Evolutionary conservation across 2,113 vertebrate genomes (phyloP), one percentile per base, ranked within the genome.

Genomic region (Neodon shergylaensis): DNA sequence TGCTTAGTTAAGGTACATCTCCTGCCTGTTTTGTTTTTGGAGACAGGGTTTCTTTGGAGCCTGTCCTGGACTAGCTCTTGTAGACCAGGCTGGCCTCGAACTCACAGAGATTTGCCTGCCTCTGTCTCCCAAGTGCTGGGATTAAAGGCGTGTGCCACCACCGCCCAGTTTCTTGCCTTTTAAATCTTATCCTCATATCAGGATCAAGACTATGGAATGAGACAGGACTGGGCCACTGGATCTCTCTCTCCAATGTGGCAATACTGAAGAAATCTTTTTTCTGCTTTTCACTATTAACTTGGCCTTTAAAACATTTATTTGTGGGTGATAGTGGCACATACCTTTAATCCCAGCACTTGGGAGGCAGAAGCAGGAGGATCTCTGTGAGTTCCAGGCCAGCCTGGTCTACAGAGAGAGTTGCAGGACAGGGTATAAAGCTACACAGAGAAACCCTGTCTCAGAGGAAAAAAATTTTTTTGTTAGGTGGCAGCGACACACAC

Each of bases 321-420:
- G 65, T n/a, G 1, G 36, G n/a, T 2, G 1, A 12, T 36, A 33
- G 66, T 39, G n/a, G n/a, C n/a, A 9, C n/a, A 39, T 1, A 1
- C n/a, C 70, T 73, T 73, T 73, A 22, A 73, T 39, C n/a, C 70
- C 70, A 73, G 70, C 36, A 72, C n/a, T 3, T 1, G 1, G 17
- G 68, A 72, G 16, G 68, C 68, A 72, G 14, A 72, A 16, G 13
- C 36, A 72, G 33, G 13, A 3, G 68, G 33, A 70, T 70, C 33
- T 17, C 5, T 70, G 16, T 73, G 72, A 73, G 72, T 73, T 73
- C 72, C 1, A 39, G 72, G 72, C 8, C 72, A 73, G n/a, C 14
- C 68, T 36, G 70, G 28, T 4, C 63, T 66, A 66, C 26, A 65
- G 19, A 28, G 61, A 8, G 9, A 28, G 58, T 58, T 58, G 58